Conservation (phyloP, 2,888 invertebrate species). For the Gibbula magus region DNA sequence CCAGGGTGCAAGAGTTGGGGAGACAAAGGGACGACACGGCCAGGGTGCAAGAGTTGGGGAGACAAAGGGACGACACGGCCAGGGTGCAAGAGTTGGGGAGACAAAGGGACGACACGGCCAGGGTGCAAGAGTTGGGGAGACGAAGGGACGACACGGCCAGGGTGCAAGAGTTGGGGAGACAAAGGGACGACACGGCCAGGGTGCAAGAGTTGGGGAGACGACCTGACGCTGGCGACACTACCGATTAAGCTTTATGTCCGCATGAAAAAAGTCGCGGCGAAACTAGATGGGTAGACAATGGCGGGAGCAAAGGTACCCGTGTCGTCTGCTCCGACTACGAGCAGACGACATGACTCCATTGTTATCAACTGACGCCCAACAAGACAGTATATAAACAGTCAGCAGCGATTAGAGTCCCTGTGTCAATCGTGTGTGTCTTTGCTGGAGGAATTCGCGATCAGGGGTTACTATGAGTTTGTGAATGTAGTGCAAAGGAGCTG, state of each 20-base stretch:
- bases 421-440: conserved; percentile 13
- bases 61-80: too few relatives aligned
- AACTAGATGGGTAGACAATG: not conserved
- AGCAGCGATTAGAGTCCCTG: conserved; percentile 8
- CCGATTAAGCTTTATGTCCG: not conserved
- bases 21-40: not conserved
- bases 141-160: too few relatives aligned
- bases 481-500: too few relatives aligned
- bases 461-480: not conserved
- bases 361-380: conserved; percentile 13
- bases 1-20: too few relatives aligned
- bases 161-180: not conserved
- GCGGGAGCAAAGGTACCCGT: not conserved
- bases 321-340: conserved; percentile 19
- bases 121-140: not conserved
- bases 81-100: too few relatives aligned
- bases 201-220: not conserved
- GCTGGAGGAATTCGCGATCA: not conserved
- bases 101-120: not conserved
- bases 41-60: not conserved
- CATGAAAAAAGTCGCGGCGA: conserved; percentile 9
- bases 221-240: not conserved
- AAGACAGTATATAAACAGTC: conserved; percentile 8
- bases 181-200: not conserved
- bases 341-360: conserved; percentile 18